Percentiles rank a stretch among this genome's conserved stretches.
Conservation (phyloP, 2,888 invertebrate genomes). For the Acronicta alni region DNA sequence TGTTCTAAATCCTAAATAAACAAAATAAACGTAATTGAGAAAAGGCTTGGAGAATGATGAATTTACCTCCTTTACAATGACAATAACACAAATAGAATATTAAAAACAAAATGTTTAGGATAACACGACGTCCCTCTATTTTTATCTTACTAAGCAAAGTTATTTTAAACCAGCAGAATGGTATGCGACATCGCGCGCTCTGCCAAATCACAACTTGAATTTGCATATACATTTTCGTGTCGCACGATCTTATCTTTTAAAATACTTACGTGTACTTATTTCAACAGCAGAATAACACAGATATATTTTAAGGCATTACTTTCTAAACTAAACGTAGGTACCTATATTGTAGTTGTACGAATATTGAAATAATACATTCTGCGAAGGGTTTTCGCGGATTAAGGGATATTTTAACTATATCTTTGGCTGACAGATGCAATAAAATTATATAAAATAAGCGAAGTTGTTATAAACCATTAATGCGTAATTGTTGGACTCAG, state of each 20-base stretch:
- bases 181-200: conserved; percentile 5
- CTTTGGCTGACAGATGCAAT: too few relatives aligned
- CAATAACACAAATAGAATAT: neutral
- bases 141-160: conserved; percentile 19
- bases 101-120: neutral
- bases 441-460: too few relatives aligned
- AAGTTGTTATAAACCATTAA: too few relatives aligned
- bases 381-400: too few relatives aligned
- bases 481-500: too few relatives aligned
- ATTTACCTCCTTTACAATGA: neutral
- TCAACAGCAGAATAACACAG: neutral
- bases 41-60: too few relatives aligned
- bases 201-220: conserved; percentile 14
- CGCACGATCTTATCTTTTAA: conserved; percentile 1
- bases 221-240: conserved; percentile 19
- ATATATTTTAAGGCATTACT: neutral
- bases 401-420: too few relatives aligned
- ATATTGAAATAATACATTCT: too few relatives aligned
- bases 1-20: too few relatives aligned
- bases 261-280: neutral
- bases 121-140: conserved; percentile 4
- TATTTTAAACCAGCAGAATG: conserved; percentile 14
- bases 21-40: too few relatives aligned
- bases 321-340: too few relatives aligned
- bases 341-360: too few relatives aligned